phyloP scores from a whole-genome alignment of 2,888 invertebrate species.

The Syritta pipiens region DNA sequence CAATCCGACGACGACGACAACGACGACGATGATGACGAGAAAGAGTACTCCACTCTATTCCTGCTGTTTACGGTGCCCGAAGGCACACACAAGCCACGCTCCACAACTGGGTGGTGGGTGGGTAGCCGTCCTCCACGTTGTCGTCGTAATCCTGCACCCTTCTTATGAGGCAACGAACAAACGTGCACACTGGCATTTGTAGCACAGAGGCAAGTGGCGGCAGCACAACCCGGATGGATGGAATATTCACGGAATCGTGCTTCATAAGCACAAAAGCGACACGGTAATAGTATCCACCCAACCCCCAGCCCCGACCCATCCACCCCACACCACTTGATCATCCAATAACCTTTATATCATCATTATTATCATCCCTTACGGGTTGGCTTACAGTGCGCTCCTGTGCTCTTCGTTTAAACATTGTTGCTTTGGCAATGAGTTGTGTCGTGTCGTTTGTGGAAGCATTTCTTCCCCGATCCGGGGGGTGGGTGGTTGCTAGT shows the following conservation, averaged over 20 bases:
- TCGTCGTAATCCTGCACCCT: neutral
- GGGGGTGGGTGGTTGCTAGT: neutral
- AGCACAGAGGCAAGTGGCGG: conserved; percentile 17
- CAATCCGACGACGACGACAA: conserved; percentile 38
- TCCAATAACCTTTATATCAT: conserved; percentile 69
- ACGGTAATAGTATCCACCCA: conserved; percentile 57
- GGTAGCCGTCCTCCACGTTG: neutral
- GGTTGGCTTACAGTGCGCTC: conserved; percentile 41
- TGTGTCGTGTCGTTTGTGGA: conserved; percentile 49
- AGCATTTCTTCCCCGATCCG: neutral
- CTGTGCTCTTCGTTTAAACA: conserved; percentile 51
- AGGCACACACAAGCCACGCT: conserved; percentile 50
- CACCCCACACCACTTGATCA: conserved; percentile 61
- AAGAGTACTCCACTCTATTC: conserved; percentile 10
- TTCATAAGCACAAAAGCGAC: conserved; percentile 65
- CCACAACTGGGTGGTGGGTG: neutral
- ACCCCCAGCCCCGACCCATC: neutral
- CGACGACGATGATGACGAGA: neutral
- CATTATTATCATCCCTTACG: conserved; percentile 69
- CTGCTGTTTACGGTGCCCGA: conserved; percentile 42
- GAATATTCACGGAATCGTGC: conserved; percentile 67
- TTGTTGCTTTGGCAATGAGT: conserved; percentile 67
- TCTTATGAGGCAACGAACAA: conserved; percentile 36
- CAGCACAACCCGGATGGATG: conserved; percentile 43
- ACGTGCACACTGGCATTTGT: conserved; percentile 57